A percentile compares a stretch with the other conserved stretches of the same genome.
These are phyloP conservation scores for Lepidocolaptes lacrymiger DNA, from an alignment of 2,797 vertebrate species.

Conservation along the genomic window DNA sequence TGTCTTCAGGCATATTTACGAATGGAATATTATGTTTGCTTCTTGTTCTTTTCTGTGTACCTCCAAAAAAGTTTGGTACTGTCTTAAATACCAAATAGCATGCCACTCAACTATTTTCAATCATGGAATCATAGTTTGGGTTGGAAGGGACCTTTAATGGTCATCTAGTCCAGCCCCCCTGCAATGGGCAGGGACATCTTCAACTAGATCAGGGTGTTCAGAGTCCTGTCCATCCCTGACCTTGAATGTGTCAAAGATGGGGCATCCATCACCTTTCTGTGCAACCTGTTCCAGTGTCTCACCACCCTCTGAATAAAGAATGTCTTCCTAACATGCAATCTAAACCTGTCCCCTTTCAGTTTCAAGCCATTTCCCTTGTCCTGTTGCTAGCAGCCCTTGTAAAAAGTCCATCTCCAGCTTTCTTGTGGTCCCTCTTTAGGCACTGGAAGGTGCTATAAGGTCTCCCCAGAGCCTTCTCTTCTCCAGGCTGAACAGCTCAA, in stretches of 20 bases:
- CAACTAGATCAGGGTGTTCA: neutral
- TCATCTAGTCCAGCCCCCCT: neutral
- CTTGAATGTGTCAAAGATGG: neutral
- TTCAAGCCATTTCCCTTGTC: neutral
- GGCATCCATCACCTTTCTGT: neutral
- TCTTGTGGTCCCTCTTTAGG: neutral
- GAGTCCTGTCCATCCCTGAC: neutral
- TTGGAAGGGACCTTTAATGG: neutral
- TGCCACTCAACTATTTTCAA: neutral
- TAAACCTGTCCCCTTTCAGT: neutral
- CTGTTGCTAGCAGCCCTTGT: neutral
- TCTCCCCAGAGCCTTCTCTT: neutral
- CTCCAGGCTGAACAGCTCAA: neutral
- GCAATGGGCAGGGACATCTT: neutral
- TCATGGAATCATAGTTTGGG: neutral
- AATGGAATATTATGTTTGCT: neutral
- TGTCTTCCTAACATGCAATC: neutral
- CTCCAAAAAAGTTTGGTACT: neutral
- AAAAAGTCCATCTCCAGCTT: neutral
- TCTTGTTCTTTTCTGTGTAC: neutral
- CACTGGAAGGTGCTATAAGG: neutral
- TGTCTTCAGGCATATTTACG: neutral
- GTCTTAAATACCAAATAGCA: neutral
- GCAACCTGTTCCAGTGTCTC: neutral
- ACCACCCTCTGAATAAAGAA: neutral